These are phyloP conservation scores for Grus americana DNA, from an alignment of 2,113 vertebrate species.

Conservation along the genomic window DNA sequence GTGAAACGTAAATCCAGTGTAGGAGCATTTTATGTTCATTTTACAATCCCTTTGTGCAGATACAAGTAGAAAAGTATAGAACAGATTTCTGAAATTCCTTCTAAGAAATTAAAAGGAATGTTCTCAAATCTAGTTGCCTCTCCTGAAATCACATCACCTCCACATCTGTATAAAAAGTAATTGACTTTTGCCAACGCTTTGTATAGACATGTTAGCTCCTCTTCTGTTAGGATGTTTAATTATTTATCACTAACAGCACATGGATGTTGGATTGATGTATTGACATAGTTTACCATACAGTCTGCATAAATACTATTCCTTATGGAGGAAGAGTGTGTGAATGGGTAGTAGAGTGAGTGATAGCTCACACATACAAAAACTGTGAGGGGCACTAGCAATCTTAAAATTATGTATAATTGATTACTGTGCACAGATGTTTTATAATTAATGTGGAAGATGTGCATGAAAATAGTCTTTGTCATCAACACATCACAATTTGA, in stretches of 20 bases:
- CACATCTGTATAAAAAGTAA: not conserved
- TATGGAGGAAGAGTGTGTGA: not conserved
- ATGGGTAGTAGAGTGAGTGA: not conserved
- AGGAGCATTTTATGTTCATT: not conserved
- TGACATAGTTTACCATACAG: not conserved
- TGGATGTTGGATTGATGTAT: not conserved
- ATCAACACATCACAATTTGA: not conserved
- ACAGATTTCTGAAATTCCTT: not conserved
- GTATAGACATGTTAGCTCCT: not conserved
- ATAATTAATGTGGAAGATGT: not conserved
- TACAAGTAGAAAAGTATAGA: not conserved
- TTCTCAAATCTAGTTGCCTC: not conserved
- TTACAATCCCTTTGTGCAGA: not conserved
- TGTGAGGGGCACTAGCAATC: not conserved
- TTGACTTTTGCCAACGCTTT: not conserved
- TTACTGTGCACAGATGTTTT: not conserved
- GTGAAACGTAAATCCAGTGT: not conserved
- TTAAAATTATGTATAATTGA: not conserved
- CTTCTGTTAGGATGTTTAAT: not conserved
- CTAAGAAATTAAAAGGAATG: not conserved
- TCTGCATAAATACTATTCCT: not conserved
- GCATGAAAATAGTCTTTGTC: not conserved
- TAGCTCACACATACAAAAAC: not conserved
- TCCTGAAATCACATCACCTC: not conserved
- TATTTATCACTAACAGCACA: not conserved